phyloP scores from a whole-genome alignment of 2,797 vertebrate genomes.

The Urocyon cinereoargenteus region DNA sequence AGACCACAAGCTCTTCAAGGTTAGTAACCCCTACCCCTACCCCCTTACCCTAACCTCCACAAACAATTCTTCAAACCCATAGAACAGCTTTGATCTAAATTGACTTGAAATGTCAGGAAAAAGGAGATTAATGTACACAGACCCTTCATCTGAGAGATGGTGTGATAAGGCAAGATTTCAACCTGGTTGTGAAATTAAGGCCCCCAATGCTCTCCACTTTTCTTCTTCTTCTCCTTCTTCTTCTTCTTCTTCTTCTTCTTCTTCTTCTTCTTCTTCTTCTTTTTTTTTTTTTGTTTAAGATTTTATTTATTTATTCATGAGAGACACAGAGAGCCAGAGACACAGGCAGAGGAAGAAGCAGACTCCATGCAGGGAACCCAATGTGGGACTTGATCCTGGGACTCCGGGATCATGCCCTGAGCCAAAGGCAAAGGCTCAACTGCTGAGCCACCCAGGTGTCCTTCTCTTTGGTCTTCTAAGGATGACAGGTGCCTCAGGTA shows the following conservation, averaged over 20 bases:
- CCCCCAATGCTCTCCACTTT: not conserved
- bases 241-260: too few relatives aligned
- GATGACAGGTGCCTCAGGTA: not conserved
- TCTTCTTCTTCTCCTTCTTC: too few relatives aligned
- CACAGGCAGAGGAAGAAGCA: too few relatives aligned
- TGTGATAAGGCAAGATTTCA: not conserved
- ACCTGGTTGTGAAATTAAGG: not conserved
- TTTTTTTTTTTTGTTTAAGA: too few relatives aligned
- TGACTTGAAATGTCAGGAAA: slow-evolving; percentile 42
- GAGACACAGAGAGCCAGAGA: too few relatives aligned
- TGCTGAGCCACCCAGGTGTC: too few relatives aligned
- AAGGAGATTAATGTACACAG: not conserved
- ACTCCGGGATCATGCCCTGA: too few relatives aligned
- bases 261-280: too few relatives aligned
- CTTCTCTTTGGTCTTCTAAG: not conserved
- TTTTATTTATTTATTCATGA: too few relatives aligned
- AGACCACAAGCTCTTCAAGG: not conserved
- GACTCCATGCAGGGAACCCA: too few relatives aligned
- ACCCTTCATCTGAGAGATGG: not conserved
- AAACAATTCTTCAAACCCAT: slow-evolving; percentile 22
- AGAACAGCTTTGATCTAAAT: slow-evolving; percentile 22
- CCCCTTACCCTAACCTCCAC: not conserved
- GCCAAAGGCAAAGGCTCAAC: too few relatives aligned
- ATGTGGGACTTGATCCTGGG: too few relatives aligned
- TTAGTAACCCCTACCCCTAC: not conserved